Evolutionary conservation across 23 tunicate species (phyloP).

Genomic region (Ciona savignyi): DNA sequence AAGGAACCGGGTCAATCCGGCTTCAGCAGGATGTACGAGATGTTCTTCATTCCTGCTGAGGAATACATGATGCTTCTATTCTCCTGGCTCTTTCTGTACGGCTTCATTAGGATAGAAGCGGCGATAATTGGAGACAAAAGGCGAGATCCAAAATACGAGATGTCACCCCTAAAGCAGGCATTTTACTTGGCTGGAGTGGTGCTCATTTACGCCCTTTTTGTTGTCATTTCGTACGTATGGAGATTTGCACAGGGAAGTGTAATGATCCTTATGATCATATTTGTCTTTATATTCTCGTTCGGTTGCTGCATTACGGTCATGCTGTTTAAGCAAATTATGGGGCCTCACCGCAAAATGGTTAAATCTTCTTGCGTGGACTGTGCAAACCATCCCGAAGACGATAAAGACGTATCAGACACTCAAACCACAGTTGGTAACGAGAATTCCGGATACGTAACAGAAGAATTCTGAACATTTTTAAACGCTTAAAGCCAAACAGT

Average conservation of each 20-base stretch:
- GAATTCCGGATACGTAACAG: too few relatives aligned
- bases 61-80: slow-evolving; percentile 57
- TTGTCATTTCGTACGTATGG: slow-evolving; percentile 33
- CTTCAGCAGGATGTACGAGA: slow-evolving; percentile 58
- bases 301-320: slow-evolving; percentile 49
- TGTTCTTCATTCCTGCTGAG: slow-evolving; percentile 83
- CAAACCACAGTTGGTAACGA: too few relatives aligned
- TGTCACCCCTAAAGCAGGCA: slow-evolving; percentile 64
- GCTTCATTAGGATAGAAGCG: slow-evolving; percentile 48
- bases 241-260: slow-evolving; percentile 18
- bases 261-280: slow-evolving; percentile 54
- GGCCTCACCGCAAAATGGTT: slow-evolving; percentile 29
- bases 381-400: too few relatives aligned
- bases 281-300: slow-evolving; percentile 48
- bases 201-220: slow-evolving; percentile 50
- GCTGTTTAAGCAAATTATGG: slow-evolving; percentile 69
- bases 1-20: slow-evolving; percentile 45
- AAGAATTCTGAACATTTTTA: too few relatives aligned
- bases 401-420: too few relatives aligned
- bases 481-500: too few relatives aligned
- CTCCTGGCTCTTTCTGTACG: slow-evolving; percentile 71
- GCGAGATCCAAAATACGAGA: neutral
- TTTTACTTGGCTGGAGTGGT: slow-evolving; percentile 38
- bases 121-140: slow-evolving; percentile 18
- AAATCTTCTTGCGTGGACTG: neutral